These are phyloP conservation scores for Stenichneumon culpator DNA, from an alignment of 2,888 invertebrate genomes.

Conservation along the genomic window DNA sequence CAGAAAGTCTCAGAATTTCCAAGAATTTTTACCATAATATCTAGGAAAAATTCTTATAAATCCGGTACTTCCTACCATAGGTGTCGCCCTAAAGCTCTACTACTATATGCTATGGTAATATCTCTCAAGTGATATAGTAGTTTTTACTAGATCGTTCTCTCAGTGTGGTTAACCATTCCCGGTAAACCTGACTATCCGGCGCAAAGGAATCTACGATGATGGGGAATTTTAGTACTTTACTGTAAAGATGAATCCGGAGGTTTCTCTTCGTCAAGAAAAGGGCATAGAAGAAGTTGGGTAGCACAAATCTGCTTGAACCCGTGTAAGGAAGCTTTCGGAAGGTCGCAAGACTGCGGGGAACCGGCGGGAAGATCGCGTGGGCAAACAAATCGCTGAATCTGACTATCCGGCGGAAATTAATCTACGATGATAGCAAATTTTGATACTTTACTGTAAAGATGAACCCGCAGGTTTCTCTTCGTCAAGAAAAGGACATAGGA, in stretches of 20 bases:
- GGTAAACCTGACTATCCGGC: not conserved
- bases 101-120: too few relatives aligned
- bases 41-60: too few relatives aligned
- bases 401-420: not conserved
- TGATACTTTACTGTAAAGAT: not conserved
- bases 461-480: not conserved
- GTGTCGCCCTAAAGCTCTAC: too few relatives aligned
- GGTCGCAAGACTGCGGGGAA: slow-evolving; percentile 28
- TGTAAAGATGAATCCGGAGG: not conserved
- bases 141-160: too few relatives aligned
- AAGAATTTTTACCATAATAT: too few relatives aligned
- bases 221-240: not conserved
- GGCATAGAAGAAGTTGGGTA: not conserved
- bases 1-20: too few relatives aligned
- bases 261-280: not conserved
- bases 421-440: not conserved
- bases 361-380: slow-evolving; percentile 70
- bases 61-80: too few relatives aligned
- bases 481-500: not conserved
- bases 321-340: slow-evolving; percentile 18
- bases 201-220: not conserved
- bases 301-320: not conserved
- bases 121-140: too few relatives aligned
- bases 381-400: slow-evolving; percentile 62
- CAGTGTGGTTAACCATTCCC: too few relatives aligned